Evolutionary conservation across 2,888 invertebrate species (phyloP).

Genomic region (Clitarchus hookeri): DNA sequence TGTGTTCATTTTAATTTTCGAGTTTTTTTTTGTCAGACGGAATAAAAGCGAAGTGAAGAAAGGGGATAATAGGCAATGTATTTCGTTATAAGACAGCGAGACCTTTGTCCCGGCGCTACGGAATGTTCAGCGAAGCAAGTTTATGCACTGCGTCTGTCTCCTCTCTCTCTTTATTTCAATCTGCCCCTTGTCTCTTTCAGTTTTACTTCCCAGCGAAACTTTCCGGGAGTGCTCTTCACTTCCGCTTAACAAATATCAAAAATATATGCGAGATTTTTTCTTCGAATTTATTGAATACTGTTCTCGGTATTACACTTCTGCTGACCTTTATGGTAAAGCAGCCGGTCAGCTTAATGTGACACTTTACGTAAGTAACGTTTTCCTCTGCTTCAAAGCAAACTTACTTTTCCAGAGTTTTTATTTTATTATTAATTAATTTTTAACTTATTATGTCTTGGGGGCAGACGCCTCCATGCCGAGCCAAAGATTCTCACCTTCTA

Average conservation of each 20-base stretch:
- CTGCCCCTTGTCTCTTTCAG: background rate
- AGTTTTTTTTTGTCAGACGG: slow-evolving; percentile 3
- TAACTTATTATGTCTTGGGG: too few relatives aligned
- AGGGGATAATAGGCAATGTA: slow-evolving; percentile 21
- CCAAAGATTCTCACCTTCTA: too few relatives aligned
- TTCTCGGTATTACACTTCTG: background rate
- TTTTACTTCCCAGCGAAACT: background rate
- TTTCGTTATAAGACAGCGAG: slow-evolving; percentile 21
- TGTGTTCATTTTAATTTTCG: slow-evolving; percentile 16
- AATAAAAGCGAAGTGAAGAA: slow-evolving; percentile 20
- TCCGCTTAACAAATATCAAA: background rate
- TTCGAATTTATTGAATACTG: background rate
- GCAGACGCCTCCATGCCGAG: too few relatives aligned
- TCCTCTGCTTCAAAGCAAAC: too few relatives aligned
- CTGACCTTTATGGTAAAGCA: background rate
- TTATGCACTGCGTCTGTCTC: background rate
- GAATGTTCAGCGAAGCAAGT: slow-evolving; percentile 17
- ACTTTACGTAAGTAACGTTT: too few relatives aligned
- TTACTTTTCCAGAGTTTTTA: too few relatives aligned
- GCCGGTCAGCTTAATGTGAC: too few relatives aligned
- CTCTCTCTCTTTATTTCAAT: slow-evolving; percentile 16
- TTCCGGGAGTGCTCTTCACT: background rate
- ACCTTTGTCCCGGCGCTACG: background rate
- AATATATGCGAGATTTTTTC: background rate
- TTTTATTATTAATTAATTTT: too few relatives aligned